A percentile compares a stretch with the other conserved stretches of the same genome.
Evolutionary conservation across 1,140 invertebrate genomes (phyloP).

Genomic region (Atopsyche davidsoni): DNA sequence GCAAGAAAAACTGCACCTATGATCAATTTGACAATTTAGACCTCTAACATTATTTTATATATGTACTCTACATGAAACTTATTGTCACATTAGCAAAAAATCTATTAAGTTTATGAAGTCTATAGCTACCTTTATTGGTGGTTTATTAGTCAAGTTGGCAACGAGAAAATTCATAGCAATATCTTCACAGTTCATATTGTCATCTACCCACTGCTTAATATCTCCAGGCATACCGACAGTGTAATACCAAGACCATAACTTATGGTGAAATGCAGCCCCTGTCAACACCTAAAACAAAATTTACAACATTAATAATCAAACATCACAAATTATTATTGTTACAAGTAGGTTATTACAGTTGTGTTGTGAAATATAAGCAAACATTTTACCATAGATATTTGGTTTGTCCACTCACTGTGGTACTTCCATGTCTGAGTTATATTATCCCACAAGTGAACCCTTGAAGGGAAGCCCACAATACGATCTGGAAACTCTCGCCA

Average conservation of each 20-base stretch:
- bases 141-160: constrained; percentile 84
- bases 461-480: constrained; percentile 86
- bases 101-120: too few species aligned
- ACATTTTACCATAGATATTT: constrained; percentile 75
- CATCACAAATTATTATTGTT: not conserved
- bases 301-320: constrained; percentile 1
- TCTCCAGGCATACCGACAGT: constrained; percentile 74
- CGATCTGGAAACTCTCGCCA: constrained; percentile 92
- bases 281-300: constrained; percentile 58
- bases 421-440: constrained; percentile 77
- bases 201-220: constrained; percentile 80
- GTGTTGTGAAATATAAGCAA: not conserved
- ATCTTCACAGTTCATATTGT: constrained; percentile 92
- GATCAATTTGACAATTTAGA: too few species aligned
- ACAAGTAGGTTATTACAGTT: not conserved
- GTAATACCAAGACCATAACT: constrained; percentile 87
- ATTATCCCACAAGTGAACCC: constrained; percentile 88
- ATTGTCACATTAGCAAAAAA: too few species aligned
- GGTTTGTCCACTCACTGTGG: constrained; percentile 92
- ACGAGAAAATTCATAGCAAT: constrained; percentile 94
- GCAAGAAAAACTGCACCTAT: too few species aligned
- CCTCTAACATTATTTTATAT: constrained; percentile 9
- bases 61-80: too few species aligned
- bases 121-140: constrained; percentile 86
- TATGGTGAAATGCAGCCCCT: constrained; percentile 90